Evolutionary conservation across 2,797 vertebrate genomes (phyloP), one percentile per base, ranked within the genome.

Genomic region (Danio tinwini): DNA sequence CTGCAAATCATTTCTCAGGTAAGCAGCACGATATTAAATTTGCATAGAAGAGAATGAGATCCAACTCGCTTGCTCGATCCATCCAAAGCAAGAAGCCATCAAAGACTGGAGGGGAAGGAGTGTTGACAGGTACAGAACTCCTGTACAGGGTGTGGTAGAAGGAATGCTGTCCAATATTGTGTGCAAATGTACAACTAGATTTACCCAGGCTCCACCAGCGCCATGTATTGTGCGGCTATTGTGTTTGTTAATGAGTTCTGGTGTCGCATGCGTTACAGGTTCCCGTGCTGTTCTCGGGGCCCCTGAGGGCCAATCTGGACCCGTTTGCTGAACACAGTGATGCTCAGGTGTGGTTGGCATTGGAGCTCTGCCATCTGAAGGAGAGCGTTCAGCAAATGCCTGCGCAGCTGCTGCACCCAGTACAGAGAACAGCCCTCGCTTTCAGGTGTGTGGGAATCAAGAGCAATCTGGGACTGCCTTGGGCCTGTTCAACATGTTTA

Each of bases 1-100:
- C 86, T 92, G 72, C 91, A 92, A 49, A 87, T 91, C 71, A 92
- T 92, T 82, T 88, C 91, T 62, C 90, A 92, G 89, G 90, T 91
- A 77, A 84, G 71, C 45, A 13, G 5, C 73, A 12, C 72, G 52
- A 40, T 59, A 58, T 64, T 39, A 64, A 12, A 19, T 40, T 16
- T 80, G 29, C 16, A 40, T 14, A 40, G 16, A 65, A 81, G 37
- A 19, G 62, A 11, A 71, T n/a, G 29, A 63, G 76, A 44, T 19
- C 7, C 16, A 45, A 53, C 39, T 69, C 55, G 74, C 40, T 68
- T 14, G 13, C 29, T 29, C 29, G 29, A 56, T 81, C 14, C 44
- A 79, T 6, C 45, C 21, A 81, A 44, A 79, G 45, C 21, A 62
- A 21, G 52, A 73, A 13, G 29, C 9, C 29, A 19, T 44, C 13